phyloP scores from a whole-genome alignment of 1,140 invertebrate genomes.

The Pseudobourletiella spinata region DNA sequence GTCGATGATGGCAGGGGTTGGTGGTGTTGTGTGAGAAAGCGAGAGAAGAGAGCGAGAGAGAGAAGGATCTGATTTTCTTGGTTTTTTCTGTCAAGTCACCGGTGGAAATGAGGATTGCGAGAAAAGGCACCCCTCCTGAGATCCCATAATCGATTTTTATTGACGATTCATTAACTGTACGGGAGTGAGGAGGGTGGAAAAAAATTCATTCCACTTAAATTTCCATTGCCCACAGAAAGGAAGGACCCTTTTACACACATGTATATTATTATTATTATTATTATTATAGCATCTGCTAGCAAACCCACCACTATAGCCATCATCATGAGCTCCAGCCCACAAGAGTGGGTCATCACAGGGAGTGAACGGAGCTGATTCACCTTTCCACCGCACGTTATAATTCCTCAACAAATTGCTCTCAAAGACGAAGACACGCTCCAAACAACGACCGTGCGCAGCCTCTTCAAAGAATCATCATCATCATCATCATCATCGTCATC shows the following conservation, averaged over 20 bases:
- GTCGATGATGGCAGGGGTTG: too few species aligned
- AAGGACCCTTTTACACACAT: neutral
- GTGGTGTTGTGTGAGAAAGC: too few species aligned
- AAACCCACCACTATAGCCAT: neutral
- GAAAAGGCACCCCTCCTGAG: slow-evolving; percentile 21
- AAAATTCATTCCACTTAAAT: neutral
- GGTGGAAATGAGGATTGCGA: slow-evolving; percentile 26
- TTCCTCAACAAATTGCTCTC: neutral
- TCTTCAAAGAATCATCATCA: too few species aligned
- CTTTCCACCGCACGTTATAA: neutral
- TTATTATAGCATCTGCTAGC: neutral
- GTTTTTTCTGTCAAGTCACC: slow-evolving; percentile 27
- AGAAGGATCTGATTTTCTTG: neutral
- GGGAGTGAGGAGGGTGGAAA: neutral
- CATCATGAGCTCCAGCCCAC: too few species aligned
- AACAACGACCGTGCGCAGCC: too few species aligned
- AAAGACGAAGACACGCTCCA: neutral
- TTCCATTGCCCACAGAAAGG: neutral
- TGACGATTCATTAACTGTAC: slow-evolving; percentile 30
- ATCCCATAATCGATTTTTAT: slow-evolving; percentile 33
- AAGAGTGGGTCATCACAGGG: too few species aligned
- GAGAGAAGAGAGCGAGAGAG: too few species aligned
- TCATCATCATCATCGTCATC: too few species aligned
- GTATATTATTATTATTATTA: neutral
- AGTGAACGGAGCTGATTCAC: neutral